Evolutionary conservation across 1,140 invertebrate species (phyloP).

Genomic region (Coelopa frigida): DNA sequence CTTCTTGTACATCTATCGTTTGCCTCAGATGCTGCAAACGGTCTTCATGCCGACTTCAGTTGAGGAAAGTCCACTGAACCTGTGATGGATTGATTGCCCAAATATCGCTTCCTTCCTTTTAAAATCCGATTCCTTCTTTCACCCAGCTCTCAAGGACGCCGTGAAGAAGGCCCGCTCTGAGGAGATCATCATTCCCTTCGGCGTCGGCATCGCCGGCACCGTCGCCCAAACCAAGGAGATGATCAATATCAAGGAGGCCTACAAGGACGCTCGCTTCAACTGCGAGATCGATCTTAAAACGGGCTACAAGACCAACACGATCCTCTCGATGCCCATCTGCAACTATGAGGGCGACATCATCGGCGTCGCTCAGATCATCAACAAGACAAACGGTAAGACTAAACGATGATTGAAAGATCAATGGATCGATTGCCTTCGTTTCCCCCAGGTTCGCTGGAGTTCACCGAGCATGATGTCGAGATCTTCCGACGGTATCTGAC

Average conservation of each 20-base stretch:
- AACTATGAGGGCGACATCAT: constrained; percentile 94
- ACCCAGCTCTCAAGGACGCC: constrained; percentile 64
- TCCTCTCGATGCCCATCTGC: constrained; percentile 92
- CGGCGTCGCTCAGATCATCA: constrained; percentile 95
- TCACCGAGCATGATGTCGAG: constrained; percentile 84
- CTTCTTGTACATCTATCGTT: too few relatives aligned
- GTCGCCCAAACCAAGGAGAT: constrained; percentile 81
- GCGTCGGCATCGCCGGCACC: constrained; percentile 80
- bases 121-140: neutral
- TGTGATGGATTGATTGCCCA: too few relatives aligned
- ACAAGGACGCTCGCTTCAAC: constrained; percentile 78
- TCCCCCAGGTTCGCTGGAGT: constrained; percentile 61
- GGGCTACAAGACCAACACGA: constrained; percentile 84
- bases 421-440: neutral
- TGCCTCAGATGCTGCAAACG: too few relatives aligned
- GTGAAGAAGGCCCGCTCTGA: constrained; percentile 63
- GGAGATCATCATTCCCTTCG: constrained; percentile 81
- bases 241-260: constrained; percentile 87
- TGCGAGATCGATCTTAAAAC: constrained; percentile 84
- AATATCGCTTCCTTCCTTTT: neutral
- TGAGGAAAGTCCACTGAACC: too few relatives aligned
- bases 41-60: too few relatives aligned
- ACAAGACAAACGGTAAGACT: constrained; percentile 72
- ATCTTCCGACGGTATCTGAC: constrained; percentile 81
- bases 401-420: neutral